A percentile compares a stretch with the other conserved stretches of the same genome.
Conservation (phyloP, 2,888 invertebrate species). For the Exephanes ischioxanthus region DNA sequence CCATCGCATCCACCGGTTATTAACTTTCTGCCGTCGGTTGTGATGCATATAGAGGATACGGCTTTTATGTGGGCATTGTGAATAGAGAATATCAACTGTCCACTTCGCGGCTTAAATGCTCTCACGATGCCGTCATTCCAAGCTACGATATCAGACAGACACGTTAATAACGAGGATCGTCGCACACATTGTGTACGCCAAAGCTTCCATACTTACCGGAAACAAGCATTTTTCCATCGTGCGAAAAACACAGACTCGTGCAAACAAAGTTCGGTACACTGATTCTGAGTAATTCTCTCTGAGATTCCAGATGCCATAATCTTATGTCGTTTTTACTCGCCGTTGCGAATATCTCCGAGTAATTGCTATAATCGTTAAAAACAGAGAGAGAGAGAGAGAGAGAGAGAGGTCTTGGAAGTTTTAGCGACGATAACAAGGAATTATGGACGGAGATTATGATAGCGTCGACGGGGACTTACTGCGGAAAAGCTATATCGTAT, state of each 20-base stretch:
- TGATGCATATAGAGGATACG: conserved; percentile 92
- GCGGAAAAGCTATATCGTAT: conserved; percentile 93
- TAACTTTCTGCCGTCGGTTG: conserved; percentile 89
- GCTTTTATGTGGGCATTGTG: conserved; percentile 96
- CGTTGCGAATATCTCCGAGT: conserved; percentile 95
- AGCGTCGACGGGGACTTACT: conserved; percentile 86
- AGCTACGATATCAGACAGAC: conserved; percentile 80
- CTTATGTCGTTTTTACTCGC: conserved; percentile 94
- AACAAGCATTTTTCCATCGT: conserved; percentile 92
- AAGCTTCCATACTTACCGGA: conserved; percentile 86
- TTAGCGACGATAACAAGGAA: not conserved
- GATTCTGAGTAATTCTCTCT: conserved; percentile 93
- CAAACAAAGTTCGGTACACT: conserved; percentile 95
- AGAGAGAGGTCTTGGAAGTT: conserved; percentile 12
- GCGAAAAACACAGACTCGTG: conserved; percentile 91
- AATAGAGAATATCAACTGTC: conserved; percentile 92
- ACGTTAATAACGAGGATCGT: too few relatives aligned
- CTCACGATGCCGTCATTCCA: conserved; percentile 95
- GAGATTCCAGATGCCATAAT: conserved; percentile 92
- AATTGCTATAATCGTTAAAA: conserved; percentile 87
- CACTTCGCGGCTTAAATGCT: conserved; percentile 93
- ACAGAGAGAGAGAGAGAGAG: not conserved
- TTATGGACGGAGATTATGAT: conserved; percentile 14
- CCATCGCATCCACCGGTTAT: conserved; percentile 97
- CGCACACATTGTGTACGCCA: not conserved